Percentiles rank a stretch among this genome's conserved stretches.
phyloP scores from a whole-genome alignment of 1,140 invertebrate genomes.

The Harlomillsia oculata region DNA sequence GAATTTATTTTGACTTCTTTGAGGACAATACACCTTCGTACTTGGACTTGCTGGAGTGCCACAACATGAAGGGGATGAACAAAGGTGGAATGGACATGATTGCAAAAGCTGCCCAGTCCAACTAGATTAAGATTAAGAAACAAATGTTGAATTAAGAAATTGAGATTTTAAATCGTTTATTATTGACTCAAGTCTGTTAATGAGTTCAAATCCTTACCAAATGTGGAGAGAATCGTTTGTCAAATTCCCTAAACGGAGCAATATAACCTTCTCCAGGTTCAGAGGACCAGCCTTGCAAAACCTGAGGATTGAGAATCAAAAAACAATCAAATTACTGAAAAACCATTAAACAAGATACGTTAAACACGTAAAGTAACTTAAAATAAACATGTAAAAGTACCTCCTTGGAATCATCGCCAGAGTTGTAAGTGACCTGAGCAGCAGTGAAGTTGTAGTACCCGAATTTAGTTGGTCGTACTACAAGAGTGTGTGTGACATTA shows the following conservation, averaged over 20 bases:
- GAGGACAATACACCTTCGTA: slow-evolving; percentile 54
- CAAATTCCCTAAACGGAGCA: slow-evolving; percentile 89
- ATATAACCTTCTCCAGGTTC: slow-evolving; percentile 94
- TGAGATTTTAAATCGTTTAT: no score
- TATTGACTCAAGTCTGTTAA: no score
- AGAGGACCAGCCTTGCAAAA: slow-evolving; percentile 79
- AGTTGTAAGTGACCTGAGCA: slow-evolving; percentile 80
- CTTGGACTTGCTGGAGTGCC: slow-evolving; percentile 89
- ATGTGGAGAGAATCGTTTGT: slow-evolving; percentile 96
- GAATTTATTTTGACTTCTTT: slow-evolving; percentile 34
- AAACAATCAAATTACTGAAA: neutral
- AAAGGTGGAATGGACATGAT: slow-evolving; percentile 91
- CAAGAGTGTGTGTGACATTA: slow-evolving; percentile 88
- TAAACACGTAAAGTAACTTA: neutral
- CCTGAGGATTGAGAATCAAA: slow-evolving; percentile 47
- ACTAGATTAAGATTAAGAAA: slow-evolving; percentile 47
- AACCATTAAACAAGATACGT: neutral
- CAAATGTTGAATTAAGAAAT: slow-evolving; percentile 5
- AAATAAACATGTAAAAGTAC: no score
- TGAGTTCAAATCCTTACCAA: slow-evolving; percentile 59
- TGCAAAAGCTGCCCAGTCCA: slow-evolving; percentile 93
- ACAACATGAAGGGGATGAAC: slow-evolving; percentile 85
- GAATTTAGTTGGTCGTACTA: slow-evolving; percentile 76
- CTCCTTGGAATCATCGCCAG: slow-evolving; percentile 62
- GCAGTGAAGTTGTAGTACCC: slow-evolving; percentile 97